A percentile compares a stretch with the other conserved stretches of the same genome.
Conservation (phyloP, 2,888 invertebrate species). For the Pterostichus madidus region DNA sequence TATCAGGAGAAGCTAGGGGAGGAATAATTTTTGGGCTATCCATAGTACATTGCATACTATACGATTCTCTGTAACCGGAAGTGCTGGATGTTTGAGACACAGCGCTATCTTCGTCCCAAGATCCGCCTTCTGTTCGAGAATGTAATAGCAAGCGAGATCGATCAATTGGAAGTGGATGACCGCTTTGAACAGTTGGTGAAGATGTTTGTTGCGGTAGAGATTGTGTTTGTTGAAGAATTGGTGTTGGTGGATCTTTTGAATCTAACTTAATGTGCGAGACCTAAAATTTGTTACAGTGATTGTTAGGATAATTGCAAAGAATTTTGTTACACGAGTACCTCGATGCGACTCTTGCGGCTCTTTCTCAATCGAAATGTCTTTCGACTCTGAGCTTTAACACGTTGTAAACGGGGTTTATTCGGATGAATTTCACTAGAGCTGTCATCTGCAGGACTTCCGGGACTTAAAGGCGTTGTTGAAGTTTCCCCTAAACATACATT, state of each 20-base stretch:
- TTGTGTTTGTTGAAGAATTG: constrained; percentile 70
- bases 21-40: constrained; percentile 80
- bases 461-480: constrained; percentile 87
- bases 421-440: constrained; percentile 82
- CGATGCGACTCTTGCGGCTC: constrained; percentile 85
- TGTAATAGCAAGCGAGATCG: constrained; percentile 56
- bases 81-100: constrained; percentile 92
- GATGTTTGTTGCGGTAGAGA: constrained; percentile 69
- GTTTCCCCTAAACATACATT: constrained; percentile 82
- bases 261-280: constrained; percentile 79
- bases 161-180: constrained; percentile 40
- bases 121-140: constrained; percentile 81
- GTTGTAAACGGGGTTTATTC: constrained; percentile 87
- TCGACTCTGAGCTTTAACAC: constrained; percentile 95
- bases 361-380: constrained; percentile 94
- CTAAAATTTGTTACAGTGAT: constrained; percentile 70
- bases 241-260: constrained; percentile 72
- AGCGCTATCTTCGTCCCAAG: constrained; percentile 87
- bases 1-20: constrained; percentile 83
- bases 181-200: constrained; percentile 64
- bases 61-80: constrained; percentile 82
- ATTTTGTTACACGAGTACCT: constrained; percentile 77
- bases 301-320: constrained; percentile 14
- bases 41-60: constrained; percentile 82
- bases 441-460: constrained; percentile 85